Percentiles rank a stretch among this genome's conserved stretches.
Conservation (phyloP, 2,888 invertebrate species). For the Gisinianus flammeolus region DNA sequence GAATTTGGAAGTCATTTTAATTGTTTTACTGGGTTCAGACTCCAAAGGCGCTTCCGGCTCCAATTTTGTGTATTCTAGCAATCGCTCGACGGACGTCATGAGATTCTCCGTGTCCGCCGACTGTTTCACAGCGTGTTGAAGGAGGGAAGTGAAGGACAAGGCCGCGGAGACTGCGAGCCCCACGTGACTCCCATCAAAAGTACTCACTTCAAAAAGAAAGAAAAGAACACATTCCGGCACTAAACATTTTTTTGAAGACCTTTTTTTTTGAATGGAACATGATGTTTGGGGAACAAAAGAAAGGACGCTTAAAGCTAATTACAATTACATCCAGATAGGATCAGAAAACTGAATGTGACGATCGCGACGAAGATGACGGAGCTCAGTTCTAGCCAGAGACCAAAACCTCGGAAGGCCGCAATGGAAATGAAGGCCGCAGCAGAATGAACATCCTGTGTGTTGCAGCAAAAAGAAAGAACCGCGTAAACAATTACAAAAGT, state of each 20-base stretch:
- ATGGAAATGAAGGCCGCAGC: conserved; percentile 92
- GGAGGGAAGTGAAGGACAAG: conserved; percentile 3
- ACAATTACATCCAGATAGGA: conserved; percentile 68
- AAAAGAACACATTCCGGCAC: no score
- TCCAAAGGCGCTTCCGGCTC: conserved; percentile 50
- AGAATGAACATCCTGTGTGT: conserved; percentile 68
- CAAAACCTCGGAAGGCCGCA: conserved; percentile 88
- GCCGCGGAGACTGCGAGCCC: conserved; percentile 54
- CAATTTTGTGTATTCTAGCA: conserved; percentile 49
- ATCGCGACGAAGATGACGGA: conserved; percentile 84
- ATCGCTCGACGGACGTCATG: conserved; percentile 54
- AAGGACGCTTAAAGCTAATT: no score
- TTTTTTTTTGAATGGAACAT: no score
- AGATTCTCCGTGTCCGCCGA: conserved; percentile 53
- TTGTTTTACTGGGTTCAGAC: conserved; percentile 30
- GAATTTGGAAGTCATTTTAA: neutral
- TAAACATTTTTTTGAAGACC: no score
- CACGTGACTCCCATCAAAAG: conserved; percentile 46
- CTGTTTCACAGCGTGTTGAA: conserved; percentile 46
- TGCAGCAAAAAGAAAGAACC: no score
- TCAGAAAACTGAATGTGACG: conserved; percentile 83
- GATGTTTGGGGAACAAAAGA: no score
- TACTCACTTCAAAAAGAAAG: no score
- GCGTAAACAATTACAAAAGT: no score
- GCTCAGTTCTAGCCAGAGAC: conserved; percentile 88